These are phyloP conservation scores for Chloroceryle inda DNA, from an alignment of 2,797 vertebrate species.

Conservation along the genomic window DNA sequence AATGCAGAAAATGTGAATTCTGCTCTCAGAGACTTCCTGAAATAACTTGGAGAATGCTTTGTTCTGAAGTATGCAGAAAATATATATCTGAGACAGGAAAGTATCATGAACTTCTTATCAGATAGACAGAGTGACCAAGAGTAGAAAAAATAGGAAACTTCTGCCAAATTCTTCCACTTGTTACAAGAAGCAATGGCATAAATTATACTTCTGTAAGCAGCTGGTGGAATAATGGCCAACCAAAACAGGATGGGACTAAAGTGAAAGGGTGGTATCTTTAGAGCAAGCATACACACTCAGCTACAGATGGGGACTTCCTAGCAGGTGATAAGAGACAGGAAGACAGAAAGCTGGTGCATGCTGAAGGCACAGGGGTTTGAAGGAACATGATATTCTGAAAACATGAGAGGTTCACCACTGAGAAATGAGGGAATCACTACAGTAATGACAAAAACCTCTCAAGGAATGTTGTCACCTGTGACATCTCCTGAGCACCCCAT, in stretches of 20 bases:
- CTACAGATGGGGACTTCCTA: neutral
- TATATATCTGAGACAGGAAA: slow-evolving; percentile 1
- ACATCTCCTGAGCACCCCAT: neutral
- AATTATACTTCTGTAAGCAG: slow-evolving; percentile 7
- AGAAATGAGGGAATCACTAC: neutral
- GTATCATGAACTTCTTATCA: neutral
- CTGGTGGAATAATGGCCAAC: neutral
- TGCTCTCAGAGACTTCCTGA: neutral
- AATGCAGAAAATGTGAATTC: neutral
- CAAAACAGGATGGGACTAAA: slow-evolving; percentile 5
- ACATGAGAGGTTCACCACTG: neutral
- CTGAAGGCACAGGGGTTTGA: neutral
- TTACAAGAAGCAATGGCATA: neutral
- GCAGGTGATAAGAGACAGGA: neutral
- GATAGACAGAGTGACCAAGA: slow-evolving; percentile 1
- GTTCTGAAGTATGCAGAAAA: slow-evolving; percentile 19
- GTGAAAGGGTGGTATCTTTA: neutral
- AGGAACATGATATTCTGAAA: neutral
- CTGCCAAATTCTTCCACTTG: neutral
- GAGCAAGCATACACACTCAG: neutral
- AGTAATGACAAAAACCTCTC: neutral
- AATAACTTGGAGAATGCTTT: neutral
- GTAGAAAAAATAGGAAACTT: slow-evolving; percentile 24
- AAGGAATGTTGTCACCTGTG: neutral
- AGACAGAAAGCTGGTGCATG: neutral